Conservation (phyloP, 2,888 invertebrate genomes). For the Drosophila acutilabella region DNA sequence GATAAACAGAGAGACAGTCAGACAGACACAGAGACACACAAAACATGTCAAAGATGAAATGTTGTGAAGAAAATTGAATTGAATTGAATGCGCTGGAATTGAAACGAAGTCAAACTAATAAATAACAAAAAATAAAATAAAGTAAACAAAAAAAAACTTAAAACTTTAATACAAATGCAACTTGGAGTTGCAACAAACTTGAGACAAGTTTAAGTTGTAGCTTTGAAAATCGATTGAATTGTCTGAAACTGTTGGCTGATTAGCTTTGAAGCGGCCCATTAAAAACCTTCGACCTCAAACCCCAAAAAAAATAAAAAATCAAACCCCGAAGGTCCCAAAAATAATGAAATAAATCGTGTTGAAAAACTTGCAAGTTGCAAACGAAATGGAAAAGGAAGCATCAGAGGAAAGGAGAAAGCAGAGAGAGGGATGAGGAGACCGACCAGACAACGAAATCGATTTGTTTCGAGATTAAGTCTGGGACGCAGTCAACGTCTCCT, state of each 20-base stretch:
- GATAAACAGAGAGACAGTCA: constrained; percentile 26
- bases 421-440: constrained; percentile 12
- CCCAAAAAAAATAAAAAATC: neutral
- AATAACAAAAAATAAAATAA: constrained; percentile 56
- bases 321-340: constrained; percentile 44
- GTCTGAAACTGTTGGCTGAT: constrained; percentile 63
- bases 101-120: constrained; percentile 71
- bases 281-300: constrained; percentile 40
- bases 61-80: constrained; percentile 79
- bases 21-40: constrained; percentile 45
- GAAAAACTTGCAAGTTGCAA: constrained; percentile 65
- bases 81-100: constrained; percentile 64
- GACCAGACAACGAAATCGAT: constrained; percentile 78
- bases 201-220: constrained; percentile 1
- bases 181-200: constrained; percentile 39
- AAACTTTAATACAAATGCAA: constrained; percentile 33
- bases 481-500: constrained; percentile 53
- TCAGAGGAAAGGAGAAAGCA: neutral
- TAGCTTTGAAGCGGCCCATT: constrained; percentile 69
- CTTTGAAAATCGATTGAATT: constrained; percentile 71
- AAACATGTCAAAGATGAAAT: constrained; percentile 80
- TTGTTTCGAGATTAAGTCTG: constrained; percentile 82
- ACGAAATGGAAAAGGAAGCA: constrained; percentile 20
- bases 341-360: constrained; percentile 82
- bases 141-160: constrained; percentile 22